phyloP scores from a whole-genome alignment of 2,888 invertebrate species.

The Mimas tiliae region DNA sequence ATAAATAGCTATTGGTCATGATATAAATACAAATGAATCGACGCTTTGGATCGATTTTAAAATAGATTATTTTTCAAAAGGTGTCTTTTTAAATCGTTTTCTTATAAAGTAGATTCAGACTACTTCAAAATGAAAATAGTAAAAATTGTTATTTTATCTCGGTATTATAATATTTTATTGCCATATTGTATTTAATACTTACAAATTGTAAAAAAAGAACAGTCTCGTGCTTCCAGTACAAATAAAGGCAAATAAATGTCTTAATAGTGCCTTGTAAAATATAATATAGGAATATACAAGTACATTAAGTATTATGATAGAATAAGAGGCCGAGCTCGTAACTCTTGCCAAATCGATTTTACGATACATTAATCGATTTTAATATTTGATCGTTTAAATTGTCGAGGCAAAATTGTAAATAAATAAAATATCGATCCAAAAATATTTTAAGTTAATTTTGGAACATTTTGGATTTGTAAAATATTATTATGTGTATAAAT shows the following conservation, averaged over 20 bases:
- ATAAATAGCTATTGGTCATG: no score
- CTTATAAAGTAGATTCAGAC: no score
- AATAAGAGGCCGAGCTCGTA: neutral
- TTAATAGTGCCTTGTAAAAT: conserved; percentile 18
- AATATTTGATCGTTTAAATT: neutral
- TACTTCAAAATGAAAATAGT: no score
- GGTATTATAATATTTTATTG: no score
- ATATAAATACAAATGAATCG: neutral
- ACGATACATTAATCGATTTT: neutral
- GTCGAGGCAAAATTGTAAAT: neutral
- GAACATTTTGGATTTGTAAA: no score
- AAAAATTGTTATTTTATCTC: no score
- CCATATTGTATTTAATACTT: no score
- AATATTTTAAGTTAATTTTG: neutral
- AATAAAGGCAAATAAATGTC: conserved; percentile 2
- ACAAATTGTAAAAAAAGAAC: neutral
- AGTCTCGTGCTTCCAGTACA: conserved; percentile 22
- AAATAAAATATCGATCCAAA: no score
- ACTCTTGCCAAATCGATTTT: conserved; percentile 15
- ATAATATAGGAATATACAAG: neutral
- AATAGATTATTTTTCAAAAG: no score
- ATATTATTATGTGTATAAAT: no score
- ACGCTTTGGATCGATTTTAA: no score
- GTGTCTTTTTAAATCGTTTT: no score
- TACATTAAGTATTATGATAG: neutral